These are phyloP conservation scores for Mechanitis mazaeus DNA, from an alignment of 2,888 invertebrate species.

Conservation along the genomic window DNA sequence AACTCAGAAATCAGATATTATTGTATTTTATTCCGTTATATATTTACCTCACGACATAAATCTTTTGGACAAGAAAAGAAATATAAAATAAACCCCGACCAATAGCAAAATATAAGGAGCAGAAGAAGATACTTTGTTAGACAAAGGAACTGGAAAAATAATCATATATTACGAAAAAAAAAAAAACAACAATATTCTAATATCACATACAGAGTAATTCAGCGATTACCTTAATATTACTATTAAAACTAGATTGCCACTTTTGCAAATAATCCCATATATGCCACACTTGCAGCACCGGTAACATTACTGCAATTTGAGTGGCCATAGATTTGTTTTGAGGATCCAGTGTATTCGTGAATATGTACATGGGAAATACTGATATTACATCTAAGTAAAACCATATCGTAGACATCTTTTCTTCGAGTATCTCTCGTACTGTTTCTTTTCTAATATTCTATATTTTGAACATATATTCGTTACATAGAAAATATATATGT, in stretches of 20 bases:
- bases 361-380: conserved; percentile 61
- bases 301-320: conserved; percentile 53
- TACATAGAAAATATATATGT: too few relatives aligned
- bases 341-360: conserved; percentile 58
- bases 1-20: neutral
- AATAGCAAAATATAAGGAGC: conserved; percentile 54
- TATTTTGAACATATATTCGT: too few relatives aligned
- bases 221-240: conserved; percentile 51
- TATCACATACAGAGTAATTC: conserved; percentile 3
- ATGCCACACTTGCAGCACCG: conserved; percentile 65
- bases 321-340: conserved; percentile 44
- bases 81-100: conserved; percentile 63
- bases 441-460: conserved; percentile 58
- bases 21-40: conserved; percentile 1
- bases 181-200: too few relatives aligned
- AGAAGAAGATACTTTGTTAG: conserved; percentile 48
- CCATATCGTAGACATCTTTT: conserved; percentile 60
- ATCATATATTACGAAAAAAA: neutral
- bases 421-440: conserved; percentile 61
- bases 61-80: conserved; percentile 58
- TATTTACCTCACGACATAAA: conserved; percentile 51
- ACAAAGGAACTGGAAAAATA: conserved; percentile 50
- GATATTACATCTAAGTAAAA: conserved; percentile 68
- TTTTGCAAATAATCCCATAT: conserved; percentile 57
- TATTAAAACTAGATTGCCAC: conserved; percentile 53